Conservation (phyloP, 2,113 vertebrate genomes). For the Festucalex cinctus region DNA sequence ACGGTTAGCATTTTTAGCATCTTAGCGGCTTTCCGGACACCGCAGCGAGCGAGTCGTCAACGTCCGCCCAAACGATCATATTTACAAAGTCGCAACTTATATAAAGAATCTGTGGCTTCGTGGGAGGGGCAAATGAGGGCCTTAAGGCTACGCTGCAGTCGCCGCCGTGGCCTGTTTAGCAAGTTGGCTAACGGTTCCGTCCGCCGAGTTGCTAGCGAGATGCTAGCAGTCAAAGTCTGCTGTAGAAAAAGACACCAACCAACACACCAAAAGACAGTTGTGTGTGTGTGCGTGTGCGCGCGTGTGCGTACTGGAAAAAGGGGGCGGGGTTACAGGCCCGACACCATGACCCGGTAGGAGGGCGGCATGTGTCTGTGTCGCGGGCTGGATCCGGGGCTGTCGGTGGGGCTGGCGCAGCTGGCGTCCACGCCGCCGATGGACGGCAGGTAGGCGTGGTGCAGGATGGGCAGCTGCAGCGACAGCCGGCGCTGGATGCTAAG, state of each 20-base stretch:
- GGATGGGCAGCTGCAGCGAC: constrained; percentile 96
- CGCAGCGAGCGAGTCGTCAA: background rate
- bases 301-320: constrained; percentile 9
- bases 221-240: background rate
- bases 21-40: background rate
- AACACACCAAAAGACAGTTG: constrained; percentile 45
- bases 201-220: background rate
- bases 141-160: background rate
- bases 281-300: background rate
- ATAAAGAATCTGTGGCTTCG: constrained; percentile 16
- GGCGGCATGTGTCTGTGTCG: constrained; percentile 98
- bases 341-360: constrained; percentile 98
- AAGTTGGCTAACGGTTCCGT: background rate
- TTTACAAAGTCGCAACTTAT: constrained; percentile 59
- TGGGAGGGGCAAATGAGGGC: background rate
- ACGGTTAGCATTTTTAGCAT: background rate
- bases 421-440: constrained; percentile 98
- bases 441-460: constrained; percentile 96
- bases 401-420: constrained; percentile 92
- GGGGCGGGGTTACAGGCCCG: constrained; percentile 82
- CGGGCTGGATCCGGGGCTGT: constrained; percentile 92
- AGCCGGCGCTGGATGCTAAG: constrained; percentile 96
- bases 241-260: background rate
- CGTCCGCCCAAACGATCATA: constrained; percentile 52
- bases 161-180: background rate